Evolutionary conservation across 1,140 invertebrate genomes (phyloP).

Genomic region (Scaptomyza hsui): DNA sequence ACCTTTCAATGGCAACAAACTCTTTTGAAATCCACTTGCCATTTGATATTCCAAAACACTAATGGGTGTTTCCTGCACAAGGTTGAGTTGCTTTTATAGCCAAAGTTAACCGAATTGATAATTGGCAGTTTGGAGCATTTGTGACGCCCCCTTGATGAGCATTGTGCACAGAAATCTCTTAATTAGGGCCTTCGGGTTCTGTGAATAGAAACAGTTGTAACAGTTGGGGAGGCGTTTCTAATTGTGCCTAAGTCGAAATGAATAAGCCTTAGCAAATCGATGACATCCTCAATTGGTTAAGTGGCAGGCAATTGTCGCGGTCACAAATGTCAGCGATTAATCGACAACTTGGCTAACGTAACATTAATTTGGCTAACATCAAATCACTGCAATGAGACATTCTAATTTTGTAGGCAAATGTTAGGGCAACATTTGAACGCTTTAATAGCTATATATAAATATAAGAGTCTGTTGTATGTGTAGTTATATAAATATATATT

Average conservation of each 20-base stretch:
- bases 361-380: background rate
- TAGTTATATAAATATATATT: too few relatives aligned
- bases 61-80: too few relatives aligned
- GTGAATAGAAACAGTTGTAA: slow-evolving; percentile 63
- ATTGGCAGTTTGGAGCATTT: slow-evolving; percentile 42
- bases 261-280: slow-evolving; percentile 57
- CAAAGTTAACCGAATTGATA: slow-evolving; percentile 51
- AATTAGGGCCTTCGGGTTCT: slow-evolving; percentile 57
- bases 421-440: too few relatives aligned
- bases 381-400: background rate
- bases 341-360: slow-evolving; percentile 2
- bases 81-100: slow-evolving; percentile 29
- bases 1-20: too few relatives aligned
- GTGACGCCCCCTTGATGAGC: slow-evolving; percentile 60
- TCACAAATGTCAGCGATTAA: slow-evolving; percentile 49
- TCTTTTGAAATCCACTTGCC: too few relatives aligned
- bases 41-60: too few relatives aligned
- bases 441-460: too few relatives aligned
- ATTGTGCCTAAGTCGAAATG: slow-evolving; percentile 67
- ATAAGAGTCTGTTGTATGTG: too few relatives aligned
- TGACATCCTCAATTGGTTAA: slow-evolving; percentile 45
- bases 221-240: slow-evolving; percentile 49
- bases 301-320: slow-evolving; percentile 23
- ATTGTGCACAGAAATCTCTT: slow-evolving; percentile 57
- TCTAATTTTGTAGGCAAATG: background rate